phyloP scores from a whole-genome alignment of 2,113 vertebrate species.

The Callipepla californica region DNA sequence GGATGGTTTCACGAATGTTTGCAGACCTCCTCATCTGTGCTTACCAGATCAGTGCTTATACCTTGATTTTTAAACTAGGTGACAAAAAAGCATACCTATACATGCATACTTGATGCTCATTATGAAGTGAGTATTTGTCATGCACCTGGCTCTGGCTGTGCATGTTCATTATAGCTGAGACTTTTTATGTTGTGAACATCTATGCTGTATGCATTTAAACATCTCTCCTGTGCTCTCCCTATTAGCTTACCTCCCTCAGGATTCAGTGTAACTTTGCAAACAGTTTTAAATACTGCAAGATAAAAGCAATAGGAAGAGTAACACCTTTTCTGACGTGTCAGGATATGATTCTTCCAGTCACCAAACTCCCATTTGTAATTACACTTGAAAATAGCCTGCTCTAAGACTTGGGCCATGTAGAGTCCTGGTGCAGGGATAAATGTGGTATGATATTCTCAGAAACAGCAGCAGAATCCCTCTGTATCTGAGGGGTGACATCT shows the following conservation, averaged over 20 bases:
- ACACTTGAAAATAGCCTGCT: background rate
- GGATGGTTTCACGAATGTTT: fast-evolving
- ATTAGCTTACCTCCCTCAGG: background rate
- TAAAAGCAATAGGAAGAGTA: background rate
- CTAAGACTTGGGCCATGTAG: background rate
- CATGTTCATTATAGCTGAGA: background rate
- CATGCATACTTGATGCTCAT: background rate
- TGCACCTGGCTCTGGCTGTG: background rate
- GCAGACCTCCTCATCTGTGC: background rate
- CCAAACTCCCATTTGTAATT: background rate
- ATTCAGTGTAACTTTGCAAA: background rate
- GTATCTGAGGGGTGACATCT: background rate
- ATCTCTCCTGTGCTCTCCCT: background rate
- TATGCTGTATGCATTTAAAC: background rate
- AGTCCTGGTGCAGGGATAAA: background rate
- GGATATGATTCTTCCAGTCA: background rate
- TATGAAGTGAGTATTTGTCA: background rate
- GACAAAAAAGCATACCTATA: background rate
- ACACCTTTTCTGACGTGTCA: background rate
- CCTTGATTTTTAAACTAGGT: background rate
- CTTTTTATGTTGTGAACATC: background rate
- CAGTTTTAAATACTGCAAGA: background rate
- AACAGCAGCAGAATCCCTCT: background rate
- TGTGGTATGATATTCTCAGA: background rate
- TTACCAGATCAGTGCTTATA: background rate